phyloP scores from a whole-genome alignment of 2,113 vertebrate genomes.

The Entomyzon cyanotis region DNA sequence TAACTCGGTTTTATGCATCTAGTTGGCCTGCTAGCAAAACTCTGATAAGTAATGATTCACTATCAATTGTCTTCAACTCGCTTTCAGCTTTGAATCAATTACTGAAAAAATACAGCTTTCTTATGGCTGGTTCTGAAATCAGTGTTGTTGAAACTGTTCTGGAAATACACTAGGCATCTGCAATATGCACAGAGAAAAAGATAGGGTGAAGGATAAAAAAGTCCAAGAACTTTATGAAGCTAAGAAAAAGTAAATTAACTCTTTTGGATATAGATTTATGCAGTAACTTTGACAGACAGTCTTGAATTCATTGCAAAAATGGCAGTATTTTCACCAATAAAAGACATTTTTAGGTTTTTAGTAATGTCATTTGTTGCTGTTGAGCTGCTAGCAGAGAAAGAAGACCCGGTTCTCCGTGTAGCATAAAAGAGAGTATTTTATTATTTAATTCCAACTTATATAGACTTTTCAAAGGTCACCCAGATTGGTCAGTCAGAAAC shows the following conservation, averaged over 20 bases:
- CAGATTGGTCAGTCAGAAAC: too few species aligned
- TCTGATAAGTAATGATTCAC: not conserved
- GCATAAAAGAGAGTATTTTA: too few species aligned
- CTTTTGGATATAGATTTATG: not conserved
- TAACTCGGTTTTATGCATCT: not conserved
- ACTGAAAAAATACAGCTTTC: not conserved
- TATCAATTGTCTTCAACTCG: not conserved
- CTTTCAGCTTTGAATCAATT: not conserved
- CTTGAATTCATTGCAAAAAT: not conserved
- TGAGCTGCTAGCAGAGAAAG: too few species aligned
- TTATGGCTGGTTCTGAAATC: not conserved
- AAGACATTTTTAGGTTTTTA: not conserved
- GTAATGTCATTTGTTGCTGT: too few species aligned
- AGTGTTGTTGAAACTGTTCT: not conserved
- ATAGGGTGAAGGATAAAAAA: not conserved
- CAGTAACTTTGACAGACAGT: not conserved
- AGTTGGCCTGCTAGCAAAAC: not conserved
- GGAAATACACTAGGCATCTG: not conserved
- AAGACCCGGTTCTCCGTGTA: too few species aligned
- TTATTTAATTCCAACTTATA: too few species aligned
- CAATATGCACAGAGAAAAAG: not conserved
- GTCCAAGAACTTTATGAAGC: not conserved
- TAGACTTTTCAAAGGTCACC: too few species aligned
- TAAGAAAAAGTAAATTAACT: not conserved
- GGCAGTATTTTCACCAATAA: not conserved